Conservation (phyloP, 2,113 vertebrate species). For the Puma concolor region DNA sequence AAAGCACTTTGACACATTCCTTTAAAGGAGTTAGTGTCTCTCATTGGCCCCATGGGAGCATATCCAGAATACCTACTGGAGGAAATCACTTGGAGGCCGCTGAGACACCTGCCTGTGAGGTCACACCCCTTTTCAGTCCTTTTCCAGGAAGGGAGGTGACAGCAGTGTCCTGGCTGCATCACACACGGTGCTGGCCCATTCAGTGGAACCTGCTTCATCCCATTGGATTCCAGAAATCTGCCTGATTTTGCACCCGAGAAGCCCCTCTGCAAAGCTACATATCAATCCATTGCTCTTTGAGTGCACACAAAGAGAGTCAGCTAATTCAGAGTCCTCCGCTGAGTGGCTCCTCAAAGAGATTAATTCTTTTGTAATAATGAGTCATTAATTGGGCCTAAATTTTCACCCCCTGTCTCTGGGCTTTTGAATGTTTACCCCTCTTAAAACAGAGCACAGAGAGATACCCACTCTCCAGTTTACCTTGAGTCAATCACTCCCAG, state of each 20-base stretch:
- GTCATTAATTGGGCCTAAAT: neutral
- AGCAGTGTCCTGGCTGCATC: neutral
- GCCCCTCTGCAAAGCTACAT: neutral
- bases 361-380: neutral
- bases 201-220: neutral
- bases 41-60: neutral
- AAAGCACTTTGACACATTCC: neutral
- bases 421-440: neutral
- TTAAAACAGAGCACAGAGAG: neutral
- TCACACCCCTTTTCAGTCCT: neutral
- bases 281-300: neutral
- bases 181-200: neutral
- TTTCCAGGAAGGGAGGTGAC: neutral
- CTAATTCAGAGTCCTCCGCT: neutral
- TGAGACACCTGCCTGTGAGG: neutral
- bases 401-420: neutral
- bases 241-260: neutral
- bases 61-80: neutral
- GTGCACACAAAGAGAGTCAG: neutral
- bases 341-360: neutral
- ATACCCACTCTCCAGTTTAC: neutral
- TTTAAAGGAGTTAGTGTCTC: constrained; percentile 41
- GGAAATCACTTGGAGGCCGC: neutral
- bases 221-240: neutral
- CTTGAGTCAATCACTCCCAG: neutral